Base-by-base conservation (phyloP, 2,888 invertebrate genomes). In the Mystacides longicornis region DNA sequence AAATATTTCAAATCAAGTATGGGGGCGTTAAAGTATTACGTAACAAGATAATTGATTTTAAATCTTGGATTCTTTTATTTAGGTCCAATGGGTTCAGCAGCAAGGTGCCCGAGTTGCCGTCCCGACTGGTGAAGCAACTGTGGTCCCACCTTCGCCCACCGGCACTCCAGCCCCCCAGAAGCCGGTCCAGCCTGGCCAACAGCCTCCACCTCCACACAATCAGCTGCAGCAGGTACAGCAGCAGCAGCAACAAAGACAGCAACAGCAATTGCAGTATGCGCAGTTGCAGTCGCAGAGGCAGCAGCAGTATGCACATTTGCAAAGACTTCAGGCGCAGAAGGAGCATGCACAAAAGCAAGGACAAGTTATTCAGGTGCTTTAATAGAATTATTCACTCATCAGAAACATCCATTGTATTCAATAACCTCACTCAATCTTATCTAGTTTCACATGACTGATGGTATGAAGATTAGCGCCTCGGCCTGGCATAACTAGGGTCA, bases 11-110 rank as follows among this genome's bases (percentile, higher is more conserved):
- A n/a, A n/a, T n/a, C n/a, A n/a, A n/a, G n/a, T n/a, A n/a, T n/a
- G n/a, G n/a, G n/a, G n/a, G n/a, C n/a, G n/a, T n/a, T n/a, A n/a
- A n/a, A n/a, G n/a, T n/a, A n/a, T n/a, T n/a, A n/a, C n/a, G n/a
- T n/a, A n/a, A n/a, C n/a, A n/a, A n/a, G n/a, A n/a, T n/a, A n/a
- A n/a, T n/a, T n/a, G n/a, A n/a, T n/a, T n/a, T n/a, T n/a, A 5
- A 27, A 27, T 5, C 11, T 27, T 27, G 5, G 5, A 7, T 18
- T 20, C 16, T n/a, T 37, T 14, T 23, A n/a, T 21, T 48, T 55
- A 77, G 77, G 74, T 81, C 18, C 83, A 85, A 62, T 86, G 86
- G 85, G 68, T 85, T 57, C 85, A 84, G 56, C 85, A 84, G 63
- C 81, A 82, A 49, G 78, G 83, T 0, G 78, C 82, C 0, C 74